Evolutionary conservation across 2,113 vertebrate species (phyloP).

Genomic region (Psittacula cyanocephala): DNA sequence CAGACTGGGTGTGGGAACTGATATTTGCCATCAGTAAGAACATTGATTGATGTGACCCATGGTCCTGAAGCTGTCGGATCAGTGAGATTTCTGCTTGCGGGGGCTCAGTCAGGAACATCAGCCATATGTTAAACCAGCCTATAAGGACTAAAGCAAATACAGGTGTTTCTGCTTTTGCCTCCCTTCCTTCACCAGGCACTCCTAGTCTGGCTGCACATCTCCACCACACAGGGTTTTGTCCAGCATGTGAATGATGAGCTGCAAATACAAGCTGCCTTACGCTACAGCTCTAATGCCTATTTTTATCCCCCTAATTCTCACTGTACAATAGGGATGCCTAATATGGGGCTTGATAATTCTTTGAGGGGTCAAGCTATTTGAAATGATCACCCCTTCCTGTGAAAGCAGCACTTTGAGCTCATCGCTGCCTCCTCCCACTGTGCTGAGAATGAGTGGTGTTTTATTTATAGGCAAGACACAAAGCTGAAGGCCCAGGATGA

Average conservation of each 20-base stretch:
- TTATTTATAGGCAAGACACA: conserved; percentile 47
- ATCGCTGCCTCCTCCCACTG: background rate
- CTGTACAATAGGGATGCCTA: background rate
- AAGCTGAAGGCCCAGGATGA: conserved; percentile 22
- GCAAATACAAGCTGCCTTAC: background rate
- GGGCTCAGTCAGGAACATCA: background rate
- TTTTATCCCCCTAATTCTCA: background rate
- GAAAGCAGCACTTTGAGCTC: background rate
- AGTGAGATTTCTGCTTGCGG: background rate
- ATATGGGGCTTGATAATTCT: background rate
- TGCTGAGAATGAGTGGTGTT: background rate
- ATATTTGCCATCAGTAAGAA: background rate
- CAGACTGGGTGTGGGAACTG: background rate
- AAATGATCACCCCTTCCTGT: background rate
- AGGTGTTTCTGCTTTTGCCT: background rate
- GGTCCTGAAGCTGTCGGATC: background rate
- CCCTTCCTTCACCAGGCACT: background rate
- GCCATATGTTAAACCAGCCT: background rate
- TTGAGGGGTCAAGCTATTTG: background rate
- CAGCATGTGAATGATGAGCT: background rate
- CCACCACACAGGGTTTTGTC: rapidly evolving
- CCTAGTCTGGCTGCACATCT: background rate
- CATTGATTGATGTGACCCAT: too few species aligned
- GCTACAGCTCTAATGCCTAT: background rate
- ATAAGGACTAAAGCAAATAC: background rate